Base-by-base conservation (phyloP, 2,888 invertebrate genomes). In the Drosophila borborema region DNA sequence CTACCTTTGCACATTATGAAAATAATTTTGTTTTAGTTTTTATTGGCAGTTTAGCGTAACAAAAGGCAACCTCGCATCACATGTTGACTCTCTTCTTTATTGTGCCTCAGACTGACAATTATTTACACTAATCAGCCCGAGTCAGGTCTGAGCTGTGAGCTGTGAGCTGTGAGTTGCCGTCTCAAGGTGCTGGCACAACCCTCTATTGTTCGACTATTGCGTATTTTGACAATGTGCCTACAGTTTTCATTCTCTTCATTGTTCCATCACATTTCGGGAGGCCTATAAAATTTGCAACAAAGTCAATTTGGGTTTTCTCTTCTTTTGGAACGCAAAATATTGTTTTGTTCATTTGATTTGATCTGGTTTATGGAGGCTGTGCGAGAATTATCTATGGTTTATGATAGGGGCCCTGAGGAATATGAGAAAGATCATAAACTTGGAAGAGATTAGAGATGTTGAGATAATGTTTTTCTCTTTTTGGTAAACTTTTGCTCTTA, bases 201-300 rank as follows among this genome's bases (percentile, higher is more conserved):
- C 55, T 54, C 81, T 64, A 72, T 83, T 63, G 63, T 60, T 49
- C 49, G 67, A n/a, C 45, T 81, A 78, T 77, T 86, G 87, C 85
- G 87, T 86, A 89, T 89, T 86, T 89, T 90, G 90, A 86, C 86
- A 86, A 90, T 90, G 83, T 74, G 74, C 77, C 89, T 74, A 84
- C 81, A 80, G 74, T 74, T 70, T 2, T 20, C 70, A 48, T 82
- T 90, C 76, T 77, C 54, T 31, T 70, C 66, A 62, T 87, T 88
- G 75, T 83, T 74, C 45, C 41, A 23, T n/a, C 48, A n/a, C 28
- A 45, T 43, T 63, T 75, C 28, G 28, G 23, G 63, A 75, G 78
- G 74, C 72, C 85, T 74, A 87, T 90, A 89, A 90, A 87, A 90
- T 87, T 90, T 76, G 87, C 87, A 89, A 87, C 87, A 87, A 90